Evolutionary conservation across 2,888 invertebrate genomes (phyloP), one percentile per base, ranked within the genome.

Genomic region (Neoitamus cyanurus): DNA sequence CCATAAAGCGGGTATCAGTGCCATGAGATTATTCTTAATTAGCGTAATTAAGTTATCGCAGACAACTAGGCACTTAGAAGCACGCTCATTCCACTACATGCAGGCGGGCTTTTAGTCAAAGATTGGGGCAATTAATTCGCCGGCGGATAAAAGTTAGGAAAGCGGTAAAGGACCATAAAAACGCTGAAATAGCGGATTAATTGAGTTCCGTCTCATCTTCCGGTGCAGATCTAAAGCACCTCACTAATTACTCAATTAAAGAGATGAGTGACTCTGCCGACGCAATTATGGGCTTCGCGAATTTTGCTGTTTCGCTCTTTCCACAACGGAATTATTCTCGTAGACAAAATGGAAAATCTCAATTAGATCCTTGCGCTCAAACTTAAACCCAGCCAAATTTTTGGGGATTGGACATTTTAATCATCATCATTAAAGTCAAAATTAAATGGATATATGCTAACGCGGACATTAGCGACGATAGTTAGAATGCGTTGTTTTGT

Each of bases 191-290:
- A 48, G 80, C 48, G 25, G 20, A 58, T 68, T 80, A 80, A 80
- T 80, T 48, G 80, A 80, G 80, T 80, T 77, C 58, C 68, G 7
- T 58, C 34, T 34, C 34, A 80, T 68, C 58, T 34, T 34, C n/a
- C 15, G 30, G 80, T 37, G 80, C 28, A 58, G 58, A 80, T 80
- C 58, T 80, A 13, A 20, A 58, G 80, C 80, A 80, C 80, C 80
- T 80, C 80, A 80, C 58, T 80, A 80, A 80, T 80, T 80, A 36
- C 58, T 58, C 58, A 80, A 80, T 80, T 80, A 80, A 48, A 34
- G 80, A 80, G 80, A 58, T 80, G 58, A 80, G 80, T 80, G 58
- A 80, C 68, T 80, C 31, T 34, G 13, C 13, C 80, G 58, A 80
- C 58, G 31, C 58, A 58, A 80, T 80, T 80, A 80, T 28, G 20